These are phyloP conservation scores for Lipophrys pholis DNA, from an alignment of 2,113 vertebrate species.

Conservation along the genomic window DNA sequence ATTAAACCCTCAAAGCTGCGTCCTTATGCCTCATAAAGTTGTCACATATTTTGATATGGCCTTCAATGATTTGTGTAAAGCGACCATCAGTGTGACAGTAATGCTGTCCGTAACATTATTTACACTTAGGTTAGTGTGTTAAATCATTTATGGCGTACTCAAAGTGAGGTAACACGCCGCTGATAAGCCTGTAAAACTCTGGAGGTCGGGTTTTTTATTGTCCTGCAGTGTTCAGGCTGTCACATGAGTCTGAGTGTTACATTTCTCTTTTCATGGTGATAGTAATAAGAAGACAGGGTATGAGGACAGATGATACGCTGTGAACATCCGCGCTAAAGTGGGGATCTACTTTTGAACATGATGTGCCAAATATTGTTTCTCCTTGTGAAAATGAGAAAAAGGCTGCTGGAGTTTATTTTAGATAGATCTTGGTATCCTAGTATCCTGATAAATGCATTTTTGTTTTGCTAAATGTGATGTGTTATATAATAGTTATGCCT, in stretches of 20 bases:
- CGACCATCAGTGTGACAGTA: too few relatives aligned
- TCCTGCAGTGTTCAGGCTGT: too few relatives aligned
- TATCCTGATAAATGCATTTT: too few relatives aligned
- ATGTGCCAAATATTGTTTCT: neutral
- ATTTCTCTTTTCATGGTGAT: neutral
- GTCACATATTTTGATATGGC: too few relatives aligned
- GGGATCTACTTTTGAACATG: neutral
- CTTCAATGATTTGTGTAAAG: too few relatives aligned
- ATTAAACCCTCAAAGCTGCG: too few relatives aligned
- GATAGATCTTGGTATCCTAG: neutral
- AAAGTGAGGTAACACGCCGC: too few relatives aligned
- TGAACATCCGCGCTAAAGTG: neutral
- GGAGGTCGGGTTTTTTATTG: too few relatives aligned
- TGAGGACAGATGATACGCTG: neutral
- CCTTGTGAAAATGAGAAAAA: neutral
- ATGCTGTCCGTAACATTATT: neutral
- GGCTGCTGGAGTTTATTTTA: neutral
- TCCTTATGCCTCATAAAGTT: too few relatives aligned
- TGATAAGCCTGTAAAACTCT: neutral
- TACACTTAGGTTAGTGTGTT: neutral
- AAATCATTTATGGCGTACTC: neutral
- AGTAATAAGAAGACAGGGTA: neutral
- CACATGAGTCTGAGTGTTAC: too few relatives aligned
- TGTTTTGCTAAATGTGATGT: too few relatives aligned
- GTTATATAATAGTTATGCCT: too few relatives aligned